These are phyloP conservation scores for Nipponacmea schrenckii DNA, from an alignment of 2,888 invertebrate genomes.

Conservation along the genomic window DNA sequence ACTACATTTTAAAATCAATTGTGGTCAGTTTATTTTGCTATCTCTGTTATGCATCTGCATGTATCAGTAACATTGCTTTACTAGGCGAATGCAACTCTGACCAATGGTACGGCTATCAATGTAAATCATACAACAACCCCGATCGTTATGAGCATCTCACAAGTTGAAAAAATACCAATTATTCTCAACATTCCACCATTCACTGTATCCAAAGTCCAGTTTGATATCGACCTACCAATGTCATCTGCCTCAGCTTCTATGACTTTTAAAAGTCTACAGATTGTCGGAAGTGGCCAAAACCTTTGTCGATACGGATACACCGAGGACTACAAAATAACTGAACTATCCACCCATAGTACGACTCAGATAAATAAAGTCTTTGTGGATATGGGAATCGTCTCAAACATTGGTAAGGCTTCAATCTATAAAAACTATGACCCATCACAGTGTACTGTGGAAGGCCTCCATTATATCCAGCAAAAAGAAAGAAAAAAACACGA, in stretches of 20 bases:
- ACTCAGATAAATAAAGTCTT: constrained; percentile 48
- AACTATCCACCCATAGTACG: constrained; percentile 38
- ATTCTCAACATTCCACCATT: constrained; percentile 38
- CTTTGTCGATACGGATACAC: constrained; percentile 28
- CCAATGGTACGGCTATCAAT: constrained; percentile 32
- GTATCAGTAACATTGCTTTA: background rate
- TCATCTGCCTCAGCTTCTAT: constrained; percentile 43
- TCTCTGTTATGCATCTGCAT: constrained; percentile 7
- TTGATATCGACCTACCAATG: constrained; percentile 48
- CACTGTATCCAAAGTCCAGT: constrained; percentile 37
- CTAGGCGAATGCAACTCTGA: constrained; percentile 24
- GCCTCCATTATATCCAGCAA: no score
- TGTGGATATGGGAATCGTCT: constrained; percentile 51
- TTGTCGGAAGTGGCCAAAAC: constrained; percentile 35
- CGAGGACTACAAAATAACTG: constrained; percentile 30
- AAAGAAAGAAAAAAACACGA: no score
- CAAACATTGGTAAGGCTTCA: constrained; percentile 53
- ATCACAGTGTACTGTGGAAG: no score
- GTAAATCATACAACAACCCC: constrained; percentile 32
- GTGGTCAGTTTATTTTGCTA: no score
- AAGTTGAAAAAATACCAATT: constrained; percentile 35
- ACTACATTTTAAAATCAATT: no score
- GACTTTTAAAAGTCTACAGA: constrained; percentile 40
- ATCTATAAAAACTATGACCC: no score
- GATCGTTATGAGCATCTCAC: constrained; percentile 35